phyloP scores from a whole-genome alignment of 1,140 invertebrate species.

The Paraescarpia echinospica region DNA sequence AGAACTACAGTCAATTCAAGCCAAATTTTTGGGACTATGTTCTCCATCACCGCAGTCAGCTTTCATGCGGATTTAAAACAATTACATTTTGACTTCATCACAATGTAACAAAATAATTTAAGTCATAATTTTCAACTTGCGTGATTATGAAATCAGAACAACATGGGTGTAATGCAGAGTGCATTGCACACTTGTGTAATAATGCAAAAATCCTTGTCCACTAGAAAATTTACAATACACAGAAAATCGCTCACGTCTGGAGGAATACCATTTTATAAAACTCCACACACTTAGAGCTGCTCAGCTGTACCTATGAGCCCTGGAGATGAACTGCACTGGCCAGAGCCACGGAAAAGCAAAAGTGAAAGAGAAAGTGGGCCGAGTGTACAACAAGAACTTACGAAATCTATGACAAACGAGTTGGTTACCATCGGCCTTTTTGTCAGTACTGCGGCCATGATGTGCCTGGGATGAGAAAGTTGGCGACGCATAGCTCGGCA shows the following conservation, averaged over 20 bases:
- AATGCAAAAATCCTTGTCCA: neutral
- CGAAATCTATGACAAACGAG: slow-evolving; percentile 30
- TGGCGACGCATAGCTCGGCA: slow-evolving; percentile 29
- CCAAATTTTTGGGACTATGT: too few species aligned
- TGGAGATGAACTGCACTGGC: neutral
- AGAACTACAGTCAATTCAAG: too few species aligned
- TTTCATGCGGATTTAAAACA: too few species aligned
- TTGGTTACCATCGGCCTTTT: slow-evolving; percentile 22
- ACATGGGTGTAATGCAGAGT: too few species aligned
- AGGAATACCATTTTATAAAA: neutral
- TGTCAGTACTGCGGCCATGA: slow-evolving; percentile 23
- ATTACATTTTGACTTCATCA: too few species aligned
- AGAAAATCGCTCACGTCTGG: neutral
- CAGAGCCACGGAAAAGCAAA: slow-evolving; percentile 9
- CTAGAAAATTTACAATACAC: neutral
- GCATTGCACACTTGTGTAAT: too few species aligned
- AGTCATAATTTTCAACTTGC: too few species aligned
- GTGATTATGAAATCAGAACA: too few species aligned
- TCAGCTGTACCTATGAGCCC: neutral
- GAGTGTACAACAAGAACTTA: slow-evolving; percentile 23
- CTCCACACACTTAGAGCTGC: neutral
- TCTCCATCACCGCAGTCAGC: too few species aligned
- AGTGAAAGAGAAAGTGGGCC: slow-evolving; percentile 14
- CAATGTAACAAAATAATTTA: too few species aligned
- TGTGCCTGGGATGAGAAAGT: slow-evolving; percentile 24